Evolutionary conservation across 2,797 vertebrate genomes (phyloP), one percentile per base, ranked within the genome.

Genomic region (Oreonectes daqikongensis): DNA sequence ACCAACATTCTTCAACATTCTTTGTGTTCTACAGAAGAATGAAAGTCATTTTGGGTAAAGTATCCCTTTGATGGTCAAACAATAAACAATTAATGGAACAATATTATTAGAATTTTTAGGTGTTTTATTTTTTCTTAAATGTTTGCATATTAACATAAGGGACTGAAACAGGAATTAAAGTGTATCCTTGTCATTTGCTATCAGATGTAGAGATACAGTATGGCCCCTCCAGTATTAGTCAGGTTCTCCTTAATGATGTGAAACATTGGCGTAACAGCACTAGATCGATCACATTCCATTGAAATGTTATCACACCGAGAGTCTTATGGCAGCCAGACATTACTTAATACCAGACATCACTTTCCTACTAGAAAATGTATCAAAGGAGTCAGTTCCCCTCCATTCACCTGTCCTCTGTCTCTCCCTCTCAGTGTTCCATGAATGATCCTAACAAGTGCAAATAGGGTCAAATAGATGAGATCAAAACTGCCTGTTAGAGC

Each of bases 401-500:
- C n/a, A 28, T 69, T 69, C 38, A 64, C 59, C 17, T 55, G 42
- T n/a, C 46, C 4, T 38, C 20, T 59, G 20, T 59, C 53, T 70
- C 32, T 61, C 77, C 55, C 63, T 63, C 69, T 53, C 22, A 40
- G 60, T 7, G 44, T 71, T 70, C 44, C 42, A 50, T 70, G 66
- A 83, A 74, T 72, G 66, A 71, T 66, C 71, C 65, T 70, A 57
- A 67, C 75, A 70, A 77, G 69, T 61, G 55, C 73, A 77, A 78
- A 69, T 18, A 68, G 59, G 69, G 69, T 68, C 68, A 79, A 63
- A 55, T 82, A 66, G 69, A 79, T 63, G 59, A 42, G 69, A 74
- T 66, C 66, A 80, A 72, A 74, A 69, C 52, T 57, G 52, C 64
- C 73, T 67, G 35, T 61, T 66, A 73, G 64, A 60, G 42, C 65